phyloP scores from a whole-genome alignment of 2,797 vertebrate genomes.

The Platalea minor region DNA sequence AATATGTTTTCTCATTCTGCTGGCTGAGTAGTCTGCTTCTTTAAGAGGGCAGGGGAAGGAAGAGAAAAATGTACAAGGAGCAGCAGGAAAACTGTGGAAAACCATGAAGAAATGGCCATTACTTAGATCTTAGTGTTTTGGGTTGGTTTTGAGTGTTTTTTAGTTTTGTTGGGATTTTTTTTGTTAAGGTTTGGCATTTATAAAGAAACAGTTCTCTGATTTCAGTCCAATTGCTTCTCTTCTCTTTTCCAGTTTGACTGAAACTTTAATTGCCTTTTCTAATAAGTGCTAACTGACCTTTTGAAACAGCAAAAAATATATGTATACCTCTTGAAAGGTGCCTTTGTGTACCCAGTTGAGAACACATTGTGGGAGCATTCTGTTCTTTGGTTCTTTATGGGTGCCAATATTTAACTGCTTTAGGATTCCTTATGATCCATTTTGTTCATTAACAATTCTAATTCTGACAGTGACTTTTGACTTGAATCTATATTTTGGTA shows the following conservation, averaged over 20 bases:
- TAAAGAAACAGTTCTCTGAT: background rate
- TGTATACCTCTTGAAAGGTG: constrained; percentile 34
- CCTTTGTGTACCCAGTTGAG: background rate
- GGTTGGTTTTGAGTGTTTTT: background rate
- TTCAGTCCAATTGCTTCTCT: background rate
- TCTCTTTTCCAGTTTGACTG: constrained; percentile 18
- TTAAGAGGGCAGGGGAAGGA: background rate
- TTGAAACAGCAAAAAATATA: constrained; percentile 19
- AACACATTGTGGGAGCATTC: background rate
- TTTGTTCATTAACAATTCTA: background rate
- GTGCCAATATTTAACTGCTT: constrained; percentile 25
- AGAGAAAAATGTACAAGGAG: background rate
- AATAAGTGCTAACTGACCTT: constrained; percentile 32
- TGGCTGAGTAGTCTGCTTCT: background rate
- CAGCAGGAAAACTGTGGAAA: background rate
- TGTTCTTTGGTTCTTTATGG: background rate
- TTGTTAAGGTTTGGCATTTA: background rate
- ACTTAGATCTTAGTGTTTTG: background rate
- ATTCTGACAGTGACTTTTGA: background rate
- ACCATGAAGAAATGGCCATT: background rate
- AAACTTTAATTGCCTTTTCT: constrained; percentile 47
- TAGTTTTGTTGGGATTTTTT: background rate
- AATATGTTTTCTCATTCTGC: background rate
- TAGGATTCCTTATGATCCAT: background rate
- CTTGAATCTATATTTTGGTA: constrained; percentile 11